These are phyloP conservation scores for Loripinus fragilis DNA, from an alignment of 2,888 invertebrate species.

Conservation along the genomic window DNA sequence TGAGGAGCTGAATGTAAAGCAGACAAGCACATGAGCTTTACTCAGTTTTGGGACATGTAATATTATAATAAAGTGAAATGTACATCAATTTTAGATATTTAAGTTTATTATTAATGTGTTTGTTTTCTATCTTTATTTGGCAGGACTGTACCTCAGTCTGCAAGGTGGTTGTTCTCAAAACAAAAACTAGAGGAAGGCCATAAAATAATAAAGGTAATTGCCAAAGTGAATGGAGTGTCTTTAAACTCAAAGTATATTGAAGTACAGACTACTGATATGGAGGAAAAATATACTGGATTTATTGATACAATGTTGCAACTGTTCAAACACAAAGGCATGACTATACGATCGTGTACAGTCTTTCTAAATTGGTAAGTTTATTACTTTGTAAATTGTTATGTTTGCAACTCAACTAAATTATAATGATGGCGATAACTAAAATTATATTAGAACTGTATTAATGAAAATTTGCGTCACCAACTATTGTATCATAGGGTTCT, in stretches of 20 bases:
- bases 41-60: too few relatives aligned
- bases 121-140: too few relatives aligned
- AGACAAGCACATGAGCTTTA: too few relatives aligned
- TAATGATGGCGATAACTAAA: too few relatives aligned
- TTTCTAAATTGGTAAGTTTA: slow-evolving; percentile 63
- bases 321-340: slow-evolving; percentile 55
- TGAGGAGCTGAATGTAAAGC: too few relatives aligned
- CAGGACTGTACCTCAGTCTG: slow-evolving; percentile 71
- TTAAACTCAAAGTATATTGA: background rate
- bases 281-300: slow-evolving; percentile 10
- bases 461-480: too few relatives aligned
- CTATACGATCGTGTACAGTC: slow-evolving; percentile 55
- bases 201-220: slow-evolving; percentile 56
- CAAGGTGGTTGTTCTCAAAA: slow-evolving; percentile 66
- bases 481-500: too few relatives aligned
- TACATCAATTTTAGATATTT: too few relatives aligned
- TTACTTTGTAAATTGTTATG: background rate
- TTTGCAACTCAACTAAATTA: too few relatives aligned
- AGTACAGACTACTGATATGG: background rate
- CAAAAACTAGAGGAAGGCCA: slow-evolving; percentile 61
- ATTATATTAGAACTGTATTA: too few relatives aligned
- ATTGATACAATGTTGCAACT: slow-evolving; percentile 41
- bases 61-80: too few relatives aligned
- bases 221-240: slow-evolving; percentile 53
- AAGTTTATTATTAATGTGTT: too few relatives aligned